A percentile compares a stretch with the other conserved stretches of the same genome.
Evolutionary conservation across 30 jellyfish, hydroid and myxozoan species (phyloP).

Genomic region (Aurelia sp.): DNA sequence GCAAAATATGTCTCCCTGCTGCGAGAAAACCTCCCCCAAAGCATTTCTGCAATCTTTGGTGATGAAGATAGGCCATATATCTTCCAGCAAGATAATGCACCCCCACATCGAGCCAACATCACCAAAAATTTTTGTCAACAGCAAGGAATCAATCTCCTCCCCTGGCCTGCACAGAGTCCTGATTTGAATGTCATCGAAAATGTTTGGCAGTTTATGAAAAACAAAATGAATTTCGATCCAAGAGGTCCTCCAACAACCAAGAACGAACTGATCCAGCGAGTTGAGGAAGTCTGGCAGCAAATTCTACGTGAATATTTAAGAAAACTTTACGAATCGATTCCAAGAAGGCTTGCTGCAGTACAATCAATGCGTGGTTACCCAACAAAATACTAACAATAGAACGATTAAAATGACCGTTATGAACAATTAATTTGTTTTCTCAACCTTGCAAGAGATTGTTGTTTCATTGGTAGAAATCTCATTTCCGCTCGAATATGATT

Average conservation of each 20-base stretch:
- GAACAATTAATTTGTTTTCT: no score
- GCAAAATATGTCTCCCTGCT: background rate
- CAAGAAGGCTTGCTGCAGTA: conserved; percentile 29
- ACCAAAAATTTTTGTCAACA: background rate
- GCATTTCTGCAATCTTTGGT: background rate
- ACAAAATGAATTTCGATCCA: conserved; percentile 7
- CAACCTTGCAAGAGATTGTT: no score
- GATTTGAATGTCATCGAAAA: conserved; percentile 44
- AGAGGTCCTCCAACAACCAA: conserved; percentile 34
- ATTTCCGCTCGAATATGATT: no score
- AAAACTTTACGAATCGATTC: conserved; percentile 13
- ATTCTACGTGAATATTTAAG: background rate
- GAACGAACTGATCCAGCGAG: background rate
- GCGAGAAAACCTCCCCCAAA: conserved; percentile 5
- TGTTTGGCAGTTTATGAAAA: conserved; percentile 13
- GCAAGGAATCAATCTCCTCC: conserved; percentile 28
- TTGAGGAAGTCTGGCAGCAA: conserved; percentile 23
- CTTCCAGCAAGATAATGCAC: conserved; percentile 38
- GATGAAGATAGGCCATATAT: background rate
- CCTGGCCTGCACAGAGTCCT: conserved; percentile 27
- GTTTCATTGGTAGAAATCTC: no score
- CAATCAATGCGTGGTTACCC: conserved; percentile 15
- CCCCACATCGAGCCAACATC: conserved; percentile 25
- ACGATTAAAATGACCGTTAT: no score
- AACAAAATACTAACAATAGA: no score